Evolutionary conservation across 2,797 vertebrate species (phyloP).

Genomic region (Anguilla pacifica): DNA sequence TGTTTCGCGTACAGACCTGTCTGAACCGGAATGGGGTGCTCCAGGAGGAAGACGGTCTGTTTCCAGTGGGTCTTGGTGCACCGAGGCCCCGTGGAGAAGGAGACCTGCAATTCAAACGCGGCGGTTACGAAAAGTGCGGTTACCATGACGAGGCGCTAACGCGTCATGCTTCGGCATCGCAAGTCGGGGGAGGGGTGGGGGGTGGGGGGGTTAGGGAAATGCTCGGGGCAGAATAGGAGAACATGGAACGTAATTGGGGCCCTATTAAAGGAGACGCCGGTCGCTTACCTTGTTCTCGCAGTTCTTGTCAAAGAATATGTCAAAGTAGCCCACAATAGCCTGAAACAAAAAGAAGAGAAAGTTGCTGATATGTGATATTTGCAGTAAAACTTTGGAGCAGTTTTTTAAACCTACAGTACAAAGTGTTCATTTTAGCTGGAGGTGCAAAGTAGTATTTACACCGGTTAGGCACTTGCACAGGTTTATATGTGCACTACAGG

Average conservation of each 20-base stretch:
- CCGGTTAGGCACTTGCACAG: no score
- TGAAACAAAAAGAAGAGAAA: constrained; percentile 71
- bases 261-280: constrained; percentile 58
- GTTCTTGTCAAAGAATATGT: constrained; percentile 91
- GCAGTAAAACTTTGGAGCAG: constrained; percentile 58
- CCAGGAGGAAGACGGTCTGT: constrained; percentile 10
- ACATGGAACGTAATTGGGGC: constrained; percentile 71
- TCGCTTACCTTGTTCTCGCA: constrained; percentile 85
- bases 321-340: constrained; percentile 95
- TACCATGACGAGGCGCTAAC: neutral
- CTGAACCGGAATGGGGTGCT: constrained; percentile 57
- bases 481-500: no score
- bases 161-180: neutral
- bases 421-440: neutral
- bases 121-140: neutral
- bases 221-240: constrained; percentile 58
- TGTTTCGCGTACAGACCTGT: constrained; percentile 70
- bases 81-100: constrained; percentile 89
- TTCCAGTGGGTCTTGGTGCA: constrained; percentile 61
- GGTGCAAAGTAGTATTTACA: no score
- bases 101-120: constrained; percentile 72
- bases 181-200: neutral
- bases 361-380: constrained; percentile 65
- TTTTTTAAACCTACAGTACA: constrained; percentile 42
- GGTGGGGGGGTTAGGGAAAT: neutral